Evolutionary conservation across 2,797 vertebrate species (phyloP).

Genomic region (Aphelocoma californica): DNA sequence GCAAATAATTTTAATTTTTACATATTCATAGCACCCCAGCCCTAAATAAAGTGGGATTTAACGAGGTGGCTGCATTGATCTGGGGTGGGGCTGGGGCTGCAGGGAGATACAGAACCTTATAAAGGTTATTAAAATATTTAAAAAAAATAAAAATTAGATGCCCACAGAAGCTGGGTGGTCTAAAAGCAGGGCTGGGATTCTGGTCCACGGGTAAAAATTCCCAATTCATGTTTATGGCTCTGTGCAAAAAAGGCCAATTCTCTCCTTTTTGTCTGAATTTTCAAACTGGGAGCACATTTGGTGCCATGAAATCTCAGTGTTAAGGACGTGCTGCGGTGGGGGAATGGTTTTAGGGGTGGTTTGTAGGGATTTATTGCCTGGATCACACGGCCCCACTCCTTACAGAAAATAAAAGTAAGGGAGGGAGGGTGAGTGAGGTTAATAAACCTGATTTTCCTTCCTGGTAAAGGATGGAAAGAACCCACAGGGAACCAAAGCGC

Average conservation of each 20-base stretch:
- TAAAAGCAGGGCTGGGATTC: neutral
- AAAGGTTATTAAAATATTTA: conserved; percentile 4
- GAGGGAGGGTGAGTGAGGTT: neutral
- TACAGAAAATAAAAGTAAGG: neutral
- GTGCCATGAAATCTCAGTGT: neutral
- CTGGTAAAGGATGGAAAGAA: neutral
- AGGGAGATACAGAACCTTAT: conserved; percentile 18
- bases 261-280: neutral
- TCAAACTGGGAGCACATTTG: neutral
- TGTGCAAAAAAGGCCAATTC: neutral
- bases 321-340: neutral
- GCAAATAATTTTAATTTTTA: neutral
- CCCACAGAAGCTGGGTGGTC: conserved; percentile 58
- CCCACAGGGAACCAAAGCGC: neutral
- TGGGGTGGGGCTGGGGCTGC: neutral
- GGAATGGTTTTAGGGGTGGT: neutral
- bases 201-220: neutral
- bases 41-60: neutral
- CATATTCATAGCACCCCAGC: neutral
- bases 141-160: neutral
- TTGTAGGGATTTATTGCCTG: neutral
- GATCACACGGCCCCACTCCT: neutral
- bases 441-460: neutral
- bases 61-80: neutral
- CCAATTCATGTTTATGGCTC: neutral